Evolutionary conservation across 1,140 invertebrate genomes (phyloP).

Genomic region (Platorchestia sp.): DNA sequence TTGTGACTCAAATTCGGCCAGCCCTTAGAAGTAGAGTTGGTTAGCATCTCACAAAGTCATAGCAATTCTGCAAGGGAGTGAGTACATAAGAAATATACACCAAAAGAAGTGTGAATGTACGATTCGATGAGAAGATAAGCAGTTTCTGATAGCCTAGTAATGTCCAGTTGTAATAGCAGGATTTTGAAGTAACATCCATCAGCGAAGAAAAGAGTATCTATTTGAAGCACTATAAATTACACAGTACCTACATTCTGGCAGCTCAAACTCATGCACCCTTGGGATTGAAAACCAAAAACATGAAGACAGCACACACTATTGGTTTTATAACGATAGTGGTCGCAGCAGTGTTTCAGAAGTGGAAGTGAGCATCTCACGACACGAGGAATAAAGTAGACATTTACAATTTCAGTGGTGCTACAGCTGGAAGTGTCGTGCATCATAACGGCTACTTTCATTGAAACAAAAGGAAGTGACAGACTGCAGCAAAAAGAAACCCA

Average conservation of each 20-base stretch:
- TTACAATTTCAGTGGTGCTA: background rate
- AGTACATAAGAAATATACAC: background rate
- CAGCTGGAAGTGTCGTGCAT: background rate
- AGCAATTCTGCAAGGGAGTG: background rate
- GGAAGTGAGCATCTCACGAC: background rate
- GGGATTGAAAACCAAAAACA: background rate
- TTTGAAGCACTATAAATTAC: background rate
- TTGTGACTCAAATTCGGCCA: background rate
- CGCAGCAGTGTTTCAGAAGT: background rate
- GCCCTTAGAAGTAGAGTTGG: background rate
- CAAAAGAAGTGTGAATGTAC: background rate
- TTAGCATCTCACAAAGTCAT: background rate
- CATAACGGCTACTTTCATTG: background rate
- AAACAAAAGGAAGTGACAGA: background rate
- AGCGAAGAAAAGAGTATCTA: background rate
- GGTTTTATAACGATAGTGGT: background rate
- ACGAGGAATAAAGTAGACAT: background rate
- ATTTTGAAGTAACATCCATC: background rate
- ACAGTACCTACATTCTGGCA: background rate
- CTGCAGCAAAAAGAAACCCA: background rate
- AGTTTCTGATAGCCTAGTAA: background rate
- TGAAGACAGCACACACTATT: background rate
- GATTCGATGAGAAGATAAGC: background rate
- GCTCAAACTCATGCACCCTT: background rate
- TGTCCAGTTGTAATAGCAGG: background rate